A percentile compares a stretch with the other conserved stretches of the same genome.
phyloP scores from a whole-genome alignment of 2,888 invertebrate species.

The Amphimallon solstitiale region DNA sequence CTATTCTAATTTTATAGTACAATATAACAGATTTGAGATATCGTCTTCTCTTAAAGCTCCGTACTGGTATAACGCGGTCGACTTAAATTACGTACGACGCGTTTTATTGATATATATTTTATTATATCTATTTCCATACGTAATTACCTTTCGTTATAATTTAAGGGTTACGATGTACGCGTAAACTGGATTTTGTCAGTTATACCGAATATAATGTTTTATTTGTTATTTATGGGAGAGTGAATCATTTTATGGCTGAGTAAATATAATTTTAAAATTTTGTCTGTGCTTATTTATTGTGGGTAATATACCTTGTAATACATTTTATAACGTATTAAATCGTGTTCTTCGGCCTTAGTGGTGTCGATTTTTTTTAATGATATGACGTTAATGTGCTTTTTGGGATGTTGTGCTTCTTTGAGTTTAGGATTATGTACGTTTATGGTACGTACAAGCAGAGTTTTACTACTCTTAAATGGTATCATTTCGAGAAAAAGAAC shows the following conservation, averaged over 20 bases:
- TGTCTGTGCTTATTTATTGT: slow-evolving; percentile 29
- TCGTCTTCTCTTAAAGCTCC: too few relatives aligned
- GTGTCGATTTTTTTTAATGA: slow-evolving; percentile 1
- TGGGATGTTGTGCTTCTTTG: background rate
- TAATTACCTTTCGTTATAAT: slow-evolving; percentile 28
- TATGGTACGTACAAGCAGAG: background rate
- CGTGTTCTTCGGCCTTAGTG: slow-evolving; percentile 7
- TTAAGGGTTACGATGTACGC: slow-evolving; percentile 13
- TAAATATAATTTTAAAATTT: slow-evolving; percentile 22
- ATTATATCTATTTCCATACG: slow-evolving; percentile 30
- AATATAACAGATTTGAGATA: too few relatives aligned
- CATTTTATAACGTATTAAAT: slow-evolving; percentile 33
- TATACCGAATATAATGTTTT: slow-evolving; percentile 25
- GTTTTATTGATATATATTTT: slow-evolving; percentile 33
- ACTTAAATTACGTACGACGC: background rate
- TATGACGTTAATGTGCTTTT: slow-evolving; percentile 1
- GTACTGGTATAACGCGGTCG: too few relatives aligned
- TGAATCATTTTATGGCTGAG: slow-evolving; percentile 32
- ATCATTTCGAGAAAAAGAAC: too few relatives aligned
- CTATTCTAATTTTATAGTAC: too few relatives aligned
- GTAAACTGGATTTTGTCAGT: slow-evolving; percentile 8
- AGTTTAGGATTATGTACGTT: slow-evolving; percentile 13
- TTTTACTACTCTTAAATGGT: too few relatives aligned
- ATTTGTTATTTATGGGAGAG: slow-evolving; percentile 31
- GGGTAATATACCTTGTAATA: slow-evolving; percentile 34